Percentiles rank a stretch among this genome's conserved stretches.
Evolutionary conservation across 1,140 invertebrate species (phyloP).

Genomic region (Papilio polytes): DNA sequence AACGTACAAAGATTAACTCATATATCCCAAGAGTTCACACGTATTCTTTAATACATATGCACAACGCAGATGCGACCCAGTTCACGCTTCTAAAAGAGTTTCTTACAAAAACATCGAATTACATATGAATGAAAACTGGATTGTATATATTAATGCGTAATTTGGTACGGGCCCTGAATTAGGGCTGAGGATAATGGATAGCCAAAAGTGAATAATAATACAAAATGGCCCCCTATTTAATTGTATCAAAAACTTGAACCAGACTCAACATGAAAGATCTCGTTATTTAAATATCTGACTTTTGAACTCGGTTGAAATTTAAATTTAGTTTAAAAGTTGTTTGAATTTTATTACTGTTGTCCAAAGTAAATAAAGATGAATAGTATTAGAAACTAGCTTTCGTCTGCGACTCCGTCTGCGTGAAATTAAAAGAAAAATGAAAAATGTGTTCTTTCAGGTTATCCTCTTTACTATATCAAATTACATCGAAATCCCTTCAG

Average conservation of each 20-base stretch:
- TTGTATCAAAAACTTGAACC: constrained; percentile 42
- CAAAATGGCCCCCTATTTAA: constrained; percentile 54
- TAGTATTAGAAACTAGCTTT: too few relatives aligned
- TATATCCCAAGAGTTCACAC: constrained; percentile 58
- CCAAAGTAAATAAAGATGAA: too few relatives aligned
- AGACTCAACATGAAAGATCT: constrained; percentile 38
- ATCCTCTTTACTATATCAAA: too few relatives aligned
- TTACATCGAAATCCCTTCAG: too few relatives aligned
- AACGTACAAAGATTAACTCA: not conserved
- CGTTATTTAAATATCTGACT: constrained; percentile 28
- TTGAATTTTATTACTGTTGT: too few relatives aligned
- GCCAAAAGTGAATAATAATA: constrained; percentile 71
- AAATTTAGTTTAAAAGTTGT: not conserved
- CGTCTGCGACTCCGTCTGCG: too few relatives aligned
- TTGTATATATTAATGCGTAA: constrained; percentile 81
- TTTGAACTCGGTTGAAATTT: constrained; percentile 20
- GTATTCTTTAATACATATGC: constrained; percentile 71
- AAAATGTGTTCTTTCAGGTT: too few relatives aligned
- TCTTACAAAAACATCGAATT: constrained; percentile 78
- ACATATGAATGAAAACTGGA: constrained; percentile 81
- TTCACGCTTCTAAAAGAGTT: constrained; percentile 73
- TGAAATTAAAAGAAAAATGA: too few relatives aligned
- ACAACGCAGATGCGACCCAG: constrained; percentile 77
- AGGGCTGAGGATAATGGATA: constrained; percentile 75
- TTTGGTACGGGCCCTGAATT: constrained; percentile 77